Evolutionary conservation across 2,888 invertebrate genomes (phyloP).

Genomic region (Bombylius discolor): DNA sequence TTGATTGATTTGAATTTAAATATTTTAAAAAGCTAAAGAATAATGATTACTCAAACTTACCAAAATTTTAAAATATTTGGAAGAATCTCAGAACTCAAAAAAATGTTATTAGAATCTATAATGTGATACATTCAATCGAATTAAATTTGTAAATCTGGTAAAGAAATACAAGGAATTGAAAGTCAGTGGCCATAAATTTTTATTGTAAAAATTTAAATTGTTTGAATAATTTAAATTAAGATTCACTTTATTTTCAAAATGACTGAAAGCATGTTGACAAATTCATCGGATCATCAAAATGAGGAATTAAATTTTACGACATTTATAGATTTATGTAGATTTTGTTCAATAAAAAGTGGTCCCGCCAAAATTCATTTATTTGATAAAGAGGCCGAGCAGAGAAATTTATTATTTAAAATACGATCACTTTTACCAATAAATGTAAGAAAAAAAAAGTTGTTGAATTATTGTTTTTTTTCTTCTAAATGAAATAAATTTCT

Average conservation of each 20-base stretch:
- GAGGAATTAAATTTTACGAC: constrained; percentile 52
- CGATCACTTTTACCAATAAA: constrained; percentile 54
- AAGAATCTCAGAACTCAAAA: no score
- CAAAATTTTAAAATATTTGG: no score
- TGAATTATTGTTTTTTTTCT: constrained; percentile 2
- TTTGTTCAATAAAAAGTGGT: constrained; percentile 56
- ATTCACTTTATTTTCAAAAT: constrained; percentile 5
- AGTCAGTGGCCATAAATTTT: no score
- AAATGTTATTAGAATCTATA: no score
- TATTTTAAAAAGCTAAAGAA: no score
- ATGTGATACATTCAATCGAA: no score
- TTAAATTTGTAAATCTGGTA: no score
- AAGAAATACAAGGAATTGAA: no score
- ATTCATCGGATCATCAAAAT: constrained; percentile 21
- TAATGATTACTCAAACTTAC: no score
- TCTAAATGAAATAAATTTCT: neutral
- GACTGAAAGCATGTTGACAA: constrained; percentile 26
- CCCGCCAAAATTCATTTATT: constrained; percentile 56
- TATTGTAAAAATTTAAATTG: no score
- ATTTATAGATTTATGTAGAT: constrained; percentile 55
- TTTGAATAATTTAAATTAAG: no score
- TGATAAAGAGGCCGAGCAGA: constrained; percentile 57
- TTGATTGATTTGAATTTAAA: no score
- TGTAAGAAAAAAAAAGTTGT: constrained; percentile 38
- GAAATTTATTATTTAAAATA: constrained; percentile 55